Evolutionary conservation across 2,888 invertebrate genomes (phyloP).

Genomic region (Polydrusus pterygomalis): DNA sequence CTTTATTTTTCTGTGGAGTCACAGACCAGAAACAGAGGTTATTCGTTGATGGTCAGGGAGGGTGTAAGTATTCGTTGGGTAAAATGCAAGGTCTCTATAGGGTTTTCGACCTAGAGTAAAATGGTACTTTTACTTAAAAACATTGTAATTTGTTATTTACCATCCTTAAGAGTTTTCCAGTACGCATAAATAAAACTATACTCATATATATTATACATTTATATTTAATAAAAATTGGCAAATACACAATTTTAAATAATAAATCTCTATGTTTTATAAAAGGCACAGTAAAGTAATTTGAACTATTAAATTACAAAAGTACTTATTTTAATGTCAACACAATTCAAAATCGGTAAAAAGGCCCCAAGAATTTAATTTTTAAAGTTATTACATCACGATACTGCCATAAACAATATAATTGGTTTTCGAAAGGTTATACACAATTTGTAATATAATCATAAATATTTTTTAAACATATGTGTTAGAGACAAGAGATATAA

Average conservation of each 20-base stretch:
- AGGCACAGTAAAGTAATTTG: conserved; percentile 47
- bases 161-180: too few relatives aligned
- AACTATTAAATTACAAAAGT: conserved; percentile 42
- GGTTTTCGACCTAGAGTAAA: too few relatives aligned
- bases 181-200: not conserved
- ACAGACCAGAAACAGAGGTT: too few relatives aligned
- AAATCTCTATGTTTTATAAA: conserved; percentile 35
- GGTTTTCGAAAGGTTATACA: not conserved
- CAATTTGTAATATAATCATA: not conserved
- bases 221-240: conserved; percentile 36
- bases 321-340: conserved; percentile 11
- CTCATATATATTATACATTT: not conserved
- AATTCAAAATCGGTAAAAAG: not conserved
- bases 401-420: not conserved
- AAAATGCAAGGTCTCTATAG: too few relatives aligned
- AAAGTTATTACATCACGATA: not conserved
- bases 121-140: too few relatives aligned
- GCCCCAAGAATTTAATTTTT: not conserved
- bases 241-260: conserved; percentile 37
- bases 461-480: not conserved
- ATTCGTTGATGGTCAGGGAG: too few relatives aligned
- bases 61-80: too few relatives aligned
- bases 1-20: too few relatives aligned
- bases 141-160: too few relatives aligned
- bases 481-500: not conserved